These are phyloP conservation scores for Sthenelais limicola DNA, from an alignment of 2,888 invertebrate species.

Conservation along the genomic window DNA sequence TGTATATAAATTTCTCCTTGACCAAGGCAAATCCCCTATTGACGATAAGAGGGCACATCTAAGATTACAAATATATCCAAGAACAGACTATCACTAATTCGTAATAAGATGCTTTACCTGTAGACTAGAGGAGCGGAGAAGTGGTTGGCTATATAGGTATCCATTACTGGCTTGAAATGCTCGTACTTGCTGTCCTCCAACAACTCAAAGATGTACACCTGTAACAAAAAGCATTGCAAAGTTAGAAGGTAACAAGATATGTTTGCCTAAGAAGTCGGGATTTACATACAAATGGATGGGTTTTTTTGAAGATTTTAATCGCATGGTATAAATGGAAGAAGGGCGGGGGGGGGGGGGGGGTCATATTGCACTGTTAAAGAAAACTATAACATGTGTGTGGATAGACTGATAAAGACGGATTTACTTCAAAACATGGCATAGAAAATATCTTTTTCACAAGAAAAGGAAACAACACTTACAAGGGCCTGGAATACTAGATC, in stretches of 20 bases:
- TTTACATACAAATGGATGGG: too few species aligned
- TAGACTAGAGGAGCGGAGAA: constrained; percentile 96
- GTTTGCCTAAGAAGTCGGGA: too few species aligned
- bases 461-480: constrained; percentile 72
- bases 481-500: constrained; percentile 90
- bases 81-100: neutral
- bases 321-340: too few species aligned
- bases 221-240: too few species aligned
- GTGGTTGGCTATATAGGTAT: constrained; percentile 93
- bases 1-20: neutral
- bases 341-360: too few species aligned
- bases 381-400: too few species aligned
- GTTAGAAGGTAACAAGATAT: too few species aligned
- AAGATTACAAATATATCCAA: neutral
- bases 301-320: too few species aligned
- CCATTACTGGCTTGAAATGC: constrained; percentile 93
- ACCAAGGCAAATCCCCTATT: neutral
- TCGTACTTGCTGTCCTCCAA: constrained; percentile 93
- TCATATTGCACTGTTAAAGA: too few species aligned
- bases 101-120: constrained; percentile 77
- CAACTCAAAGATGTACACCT: constrained; percentile 89
- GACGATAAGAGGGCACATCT: neutral
- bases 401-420: too few species aligned
- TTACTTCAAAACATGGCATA: too few species aligned
- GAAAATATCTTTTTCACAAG: too few species aligned